Evolutionary conservation across 2,797 vertebrate species (phyloP), one percentile per base, ranked within the genome.

Genomic region (Myoxocephalus aenaeus): DNA sequence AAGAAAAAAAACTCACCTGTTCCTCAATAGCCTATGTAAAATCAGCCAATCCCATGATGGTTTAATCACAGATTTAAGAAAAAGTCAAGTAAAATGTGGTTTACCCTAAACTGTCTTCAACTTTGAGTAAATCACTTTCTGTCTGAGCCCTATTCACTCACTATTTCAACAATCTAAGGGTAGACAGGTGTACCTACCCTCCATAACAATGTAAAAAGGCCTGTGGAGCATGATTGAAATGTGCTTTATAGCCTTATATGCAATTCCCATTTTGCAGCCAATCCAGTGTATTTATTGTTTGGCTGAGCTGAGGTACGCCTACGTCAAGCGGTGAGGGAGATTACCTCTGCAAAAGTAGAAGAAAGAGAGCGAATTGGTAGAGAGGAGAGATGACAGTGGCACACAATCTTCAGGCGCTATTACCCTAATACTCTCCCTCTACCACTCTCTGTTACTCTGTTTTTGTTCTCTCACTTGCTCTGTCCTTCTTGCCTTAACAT

Each of bases 191-290:
- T 89, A 89, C 86, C 77, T 87, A 80, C 29, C 71, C 87, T 86
- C 79, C 51, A 58, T 18, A 75, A 82, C 80, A 65, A 76, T 90
- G 84, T 84, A 69, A 87, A 85, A 83, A 86, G 75, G 71, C 81
- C 85, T 74, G 73, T 82, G 79, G 79, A 86, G 86, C 72, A 68
- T 89, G 93, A 95, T 94, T 94, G 94, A 94, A 94, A 94, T 94
- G 93, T 92, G 88, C 90, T 94, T 93, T 94, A 94, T 93, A 93
- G 92, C 94, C 93, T 93, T 87, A 88, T 91, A 94, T 92, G 90
- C 89, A 89, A 91, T 93, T 93, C 88, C 89, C 87, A 90, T 92
- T 94, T 90, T 92, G 88, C 86, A 84, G 90, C 92, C 92, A 92
- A 90, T 93, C 90, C 87, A 79, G 91, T 93, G 92, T 94, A 94